phyloP scores from a whole-genome alignment of 2,113 vertebrate species.

The Festucalex cinctus region DNA sequence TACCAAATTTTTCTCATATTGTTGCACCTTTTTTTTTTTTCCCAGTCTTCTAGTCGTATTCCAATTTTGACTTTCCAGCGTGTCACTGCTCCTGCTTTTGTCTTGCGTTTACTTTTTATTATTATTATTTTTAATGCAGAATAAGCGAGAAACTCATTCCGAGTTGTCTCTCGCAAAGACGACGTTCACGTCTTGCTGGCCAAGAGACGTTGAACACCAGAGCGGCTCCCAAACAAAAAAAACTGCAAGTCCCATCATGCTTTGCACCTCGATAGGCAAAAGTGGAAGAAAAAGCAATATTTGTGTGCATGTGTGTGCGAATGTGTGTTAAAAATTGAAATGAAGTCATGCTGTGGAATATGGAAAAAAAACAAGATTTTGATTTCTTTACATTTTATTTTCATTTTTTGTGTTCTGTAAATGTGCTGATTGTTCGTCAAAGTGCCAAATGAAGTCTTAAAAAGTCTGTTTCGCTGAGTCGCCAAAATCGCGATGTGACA shows the following conservation, averaged over 20 bases:
- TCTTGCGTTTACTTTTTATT: no score
- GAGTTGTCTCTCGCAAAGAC: neutral
- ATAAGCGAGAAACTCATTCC: neutral
- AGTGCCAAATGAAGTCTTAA: slow-evolving; percentile 67
- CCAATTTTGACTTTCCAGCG: neutral
- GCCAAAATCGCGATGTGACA: slow-evolving; percentile 2
- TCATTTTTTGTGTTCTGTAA: slow-evolving; percentile 19
- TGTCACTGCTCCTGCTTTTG: neutral
- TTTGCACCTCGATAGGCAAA: neutral
- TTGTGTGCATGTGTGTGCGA: slow-evolving; percentile 23
- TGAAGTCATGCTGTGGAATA: slow-evolving; percentile 75
- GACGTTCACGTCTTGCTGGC: slow-evolving; percentile 65
- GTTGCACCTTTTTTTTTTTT: neutral
- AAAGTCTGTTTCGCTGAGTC: slow-evolving; percentile 21
- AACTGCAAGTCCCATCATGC: slow-evolving; percentile 13
- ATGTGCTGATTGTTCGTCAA: slow-evolving; percentile 32
- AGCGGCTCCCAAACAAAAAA: slow-evolving; percentile 19
- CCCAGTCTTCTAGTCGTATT: no score
- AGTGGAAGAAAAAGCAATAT: slow-evolving; percentile 4
- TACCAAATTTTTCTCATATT: neutral
- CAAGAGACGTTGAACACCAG: slow-evolving; percentile 43
- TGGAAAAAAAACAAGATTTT: slow-evolving; percentile 18
- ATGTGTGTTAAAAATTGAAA: slow-evolving; percentile 69
- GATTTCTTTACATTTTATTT: slow-evolving; percentile 39
- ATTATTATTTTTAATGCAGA: neutral